Conservation (phyloP, 2,888 invertebrate species). For the Polydrusus tereticollis region DNA sequence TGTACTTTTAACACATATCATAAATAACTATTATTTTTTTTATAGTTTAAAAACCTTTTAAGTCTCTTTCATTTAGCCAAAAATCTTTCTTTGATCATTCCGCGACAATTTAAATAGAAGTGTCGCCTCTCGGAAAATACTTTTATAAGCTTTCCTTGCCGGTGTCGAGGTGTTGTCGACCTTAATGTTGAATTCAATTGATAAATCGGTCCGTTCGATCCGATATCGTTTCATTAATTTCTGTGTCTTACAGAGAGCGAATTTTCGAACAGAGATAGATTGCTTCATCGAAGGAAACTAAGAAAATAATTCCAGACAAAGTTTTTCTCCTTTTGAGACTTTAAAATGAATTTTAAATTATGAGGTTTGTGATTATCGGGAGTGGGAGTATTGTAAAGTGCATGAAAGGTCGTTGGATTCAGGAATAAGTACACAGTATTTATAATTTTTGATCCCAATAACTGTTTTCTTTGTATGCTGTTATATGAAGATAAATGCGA, state of each 20-base stretch:
- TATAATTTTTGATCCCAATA: too few species aligned
- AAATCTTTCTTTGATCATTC: neutral
- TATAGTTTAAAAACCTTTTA: too few species aligned
- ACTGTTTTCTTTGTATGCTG: too few species aligned
- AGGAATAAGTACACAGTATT: too few species aligned
- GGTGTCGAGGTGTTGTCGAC: conserved; percentile 31
- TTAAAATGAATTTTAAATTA: neutral
- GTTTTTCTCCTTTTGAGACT: neutral
- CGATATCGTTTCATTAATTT: conserved; percentile 44
- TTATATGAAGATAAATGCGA: too few species aligned
- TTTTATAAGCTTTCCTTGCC: conserved; percentile 26
- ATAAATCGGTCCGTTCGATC: conserved; percentile 42
- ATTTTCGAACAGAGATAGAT: conserved; percentile 25
- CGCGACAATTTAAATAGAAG: conserved; percentile 5
- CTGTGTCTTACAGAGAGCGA: conserved; percentile 23
- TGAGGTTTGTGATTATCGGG: neutral
- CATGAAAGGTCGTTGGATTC: too few species aligned
- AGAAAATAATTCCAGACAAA: conserved; percentile 20
- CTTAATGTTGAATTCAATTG: conserved; percentile 34
- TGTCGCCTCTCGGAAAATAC: conserved; percentile 20
- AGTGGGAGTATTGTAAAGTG: too few species aligned
- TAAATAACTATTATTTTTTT: too few species aligned
- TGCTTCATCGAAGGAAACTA: conserved; percentile 8
- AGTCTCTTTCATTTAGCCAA: neutral
- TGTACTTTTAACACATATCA: too few species aligned